Base-by-base conservation (phyloP, 2,797 vertebrate species). In the Pangasius larnaudii region DNA sequence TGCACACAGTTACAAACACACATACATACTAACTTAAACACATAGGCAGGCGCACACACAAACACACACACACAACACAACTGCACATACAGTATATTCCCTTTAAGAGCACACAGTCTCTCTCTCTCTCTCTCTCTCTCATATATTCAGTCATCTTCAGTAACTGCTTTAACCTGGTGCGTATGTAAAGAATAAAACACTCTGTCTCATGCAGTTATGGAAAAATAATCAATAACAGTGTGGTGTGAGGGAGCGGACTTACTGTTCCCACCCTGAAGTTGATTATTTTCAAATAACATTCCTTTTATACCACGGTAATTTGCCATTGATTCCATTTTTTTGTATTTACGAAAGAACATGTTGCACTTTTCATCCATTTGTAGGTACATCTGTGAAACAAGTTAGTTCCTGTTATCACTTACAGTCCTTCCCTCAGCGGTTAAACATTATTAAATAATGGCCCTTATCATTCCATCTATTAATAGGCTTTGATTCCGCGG, bases 401-500 rank as follows among this genome's bases (percentile, higher is more conserved):
- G 58, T 82, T 10, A 36, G 46, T 39, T 39, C 69, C 33, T 72
- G 42, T 56, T 63, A n/a, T 63, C 79, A 19, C 75, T 19, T 4
- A 10, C 36, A 39, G 2, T 81, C 19, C 5, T 42, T 27, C 56
- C 4, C 22, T 27, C n/a, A 8, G 18, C 79, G 1, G 22, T 63
- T n/a, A 61, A n/a, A 46, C 36, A 0, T 24, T 1, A 42, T 63
- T 27, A 81, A 46, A 81, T 42, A 61, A 42, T 13, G 10, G 30
- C 27, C n/a, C 42, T 19, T 24, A 2, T 30, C 42, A 11, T 11
- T 84, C 2, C 19, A 1, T 69, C n/a, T 84, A 51, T 69, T 67
- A 33, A 24, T 69, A 69, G 65, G 65, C 24, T 67, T 71, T 0
- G 92, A 93, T 92, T 93, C 92, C 18, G 19, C 0, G 8, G 77